Base-by-base conservation (phyloP, 2,113 vertebrate species). In the Psettodes erumei region DNA sequence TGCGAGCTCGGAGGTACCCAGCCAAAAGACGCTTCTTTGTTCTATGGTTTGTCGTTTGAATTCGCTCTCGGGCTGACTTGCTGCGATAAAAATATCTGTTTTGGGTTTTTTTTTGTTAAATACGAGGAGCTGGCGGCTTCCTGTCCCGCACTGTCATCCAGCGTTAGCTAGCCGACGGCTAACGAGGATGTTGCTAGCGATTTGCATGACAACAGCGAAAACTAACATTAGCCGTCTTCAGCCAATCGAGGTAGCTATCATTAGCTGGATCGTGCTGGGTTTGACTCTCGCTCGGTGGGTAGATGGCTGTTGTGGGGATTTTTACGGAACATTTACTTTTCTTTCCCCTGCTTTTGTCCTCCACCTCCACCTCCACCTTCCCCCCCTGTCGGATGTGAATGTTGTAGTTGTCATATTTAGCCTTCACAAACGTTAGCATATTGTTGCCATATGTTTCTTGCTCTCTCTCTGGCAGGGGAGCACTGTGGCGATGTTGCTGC, bases 151-250 rank as follows among this genome's bases (percentile, higher is more conserved):
- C 84, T 86, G 86, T 86, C 78, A 83, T 84, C 64, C 53, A 73
- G 76, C 19, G 75, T 77, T 66, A 87, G 89, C 90, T 87, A 81
- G 87, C 89, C 76, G 60, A 66, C 50, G 48, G 91, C 90, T 91
- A 91, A 87, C 84, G 71, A 83, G 77, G 84, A 84, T 88, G 86
- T 80, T 86, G 89, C 86, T 91, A 91, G 55, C 83, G 53, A 91
- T 91, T 93, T 91, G 90, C 91, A 91, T 93, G 91, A 91, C 90
- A 93, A 93, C 91, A 93, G 87, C 89, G 89, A 89, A 91, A 90
- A 91, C 91, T 91, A 89, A 89, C 89, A 90, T 87, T 89, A 91
- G 86, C 89, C 45, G 75, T 82, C 63, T 86, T 85, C 76, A 84
- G 73, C 84, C 85, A 86, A 84, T 83, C 81, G 73, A 90, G 71